These are phyloP conservation scores for Esperia sulphurella DNA, from an alignment of 2,888 invertebrate species.

Conservation along the genomic window DNA sequence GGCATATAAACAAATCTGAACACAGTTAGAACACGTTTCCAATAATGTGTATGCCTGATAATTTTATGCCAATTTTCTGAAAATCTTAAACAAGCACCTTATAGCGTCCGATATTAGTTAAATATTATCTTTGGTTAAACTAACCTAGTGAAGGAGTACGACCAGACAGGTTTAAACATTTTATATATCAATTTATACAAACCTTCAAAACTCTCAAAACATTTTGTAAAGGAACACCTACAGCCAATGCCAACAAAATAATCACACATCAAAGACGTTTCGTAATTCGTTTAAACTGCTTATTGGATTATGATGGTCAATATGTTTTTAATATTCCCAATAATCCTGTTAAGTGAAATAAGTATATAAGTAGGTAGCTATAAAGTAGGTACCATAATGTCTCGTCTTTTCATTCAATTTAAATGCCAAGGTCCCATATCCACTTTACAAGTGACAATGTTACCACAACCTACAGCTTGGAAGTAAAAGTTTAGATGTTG, in stretches of 20 bases:
- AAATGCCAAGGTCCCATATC: conserved; percentile 56
- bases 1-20: too few relatives aligned
- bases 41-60: too few relatives aligned
- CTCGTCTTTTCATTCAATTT: conserved; percentile 49
- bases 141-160: too few relatives aligned
- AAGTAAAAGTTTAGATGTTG: background rate
- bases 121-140: too few relatives aligned
- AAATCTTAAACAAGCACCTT: too few relatives aligned
- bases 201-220: background rate
- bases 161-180: too few relatives aligned
- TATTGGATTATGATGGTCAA: conserved; percentile 30
- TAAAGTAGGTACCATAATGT: conserved; percentile 29
- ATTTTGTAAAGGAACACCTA: conserved; percentile 9
- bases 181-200: too few relatives aligned
- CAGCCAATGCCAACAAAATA: background rate
- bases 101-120: too few relatives aligned
- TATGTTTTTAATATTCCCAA: conserved; percentile 28
- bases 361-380: conserved; percentile 22
- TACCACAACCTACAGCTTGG: background rate
- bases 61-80: too few relatives aligned
- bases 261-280: background rate
- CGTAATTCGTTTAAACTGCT: conserved; percentile 20
- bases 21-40: too few relatives aligned
- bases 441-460: conserved; percentile 30
- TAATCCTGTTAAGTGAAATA: conserved; percentile 27